Base-by-base conservation (phyloP, 30 jellyfish, hydroid and myxozoan genomes). In the Cassiopea xamachana region DNA sequence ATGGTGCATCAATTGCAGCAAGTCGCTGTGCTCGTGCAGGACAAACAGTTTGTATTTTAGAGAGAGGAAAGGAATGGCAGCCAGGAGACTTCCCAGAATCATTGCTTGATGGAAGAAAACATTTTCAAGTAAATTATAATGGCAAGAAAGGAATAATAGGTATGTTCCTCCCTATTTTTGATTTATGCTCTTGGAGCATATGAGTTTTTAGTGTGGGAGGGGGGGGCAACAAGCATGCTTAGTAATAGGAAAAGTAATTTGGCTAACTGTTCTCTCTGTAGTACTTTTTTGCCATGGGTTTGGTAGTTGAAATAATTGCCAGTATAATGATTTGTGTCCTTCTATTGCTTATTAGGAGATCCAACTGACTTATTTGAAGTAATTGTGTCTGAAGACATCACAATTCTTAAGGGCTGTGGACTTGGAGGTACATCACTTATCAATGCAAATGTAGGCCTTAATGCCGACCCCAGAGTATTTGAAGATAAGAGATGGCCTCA, bases 11-110 rank as follows among this genome's bases (percentile, higher is more conserved):
- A 2, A 98, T 96, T 61, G 98, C 98, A 0, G 99, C 99, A 27
- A 91, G 99, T 77, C 96, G 99, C 15, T 97, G 98, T 59, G 96
- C 98, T 13, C 92, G 99, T 44, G 97, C 98, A 0, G 99, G 99
- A n/a, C 98, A 89, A 62, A 70, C 61, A 39, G 98, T 92, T 10
- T 96, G 99, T 51, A 72, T 96, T 72, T 78, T 96, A 44, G 99
- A 96, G 81, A 84, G 91, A 86, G 99, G 99, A 16, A 81, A 88
- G 73, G 99, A 96, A 78, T 96, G 99, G 99, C 94, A 84, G 58
- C 99, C 99, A 9, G 99, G 99, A 16, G 98, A 96, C 55, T 96
- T 96, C 81, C 99, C 99, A 80, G 99, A 96, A 81, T 19, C 98
- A 1, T 59, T 96, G 90, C 87, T 60, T 51, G 98, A 92, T 73